phyloP scores from a whole-genome alignment of 2,797 vertebrate species.

The Acanthurus tractus region DNA sequence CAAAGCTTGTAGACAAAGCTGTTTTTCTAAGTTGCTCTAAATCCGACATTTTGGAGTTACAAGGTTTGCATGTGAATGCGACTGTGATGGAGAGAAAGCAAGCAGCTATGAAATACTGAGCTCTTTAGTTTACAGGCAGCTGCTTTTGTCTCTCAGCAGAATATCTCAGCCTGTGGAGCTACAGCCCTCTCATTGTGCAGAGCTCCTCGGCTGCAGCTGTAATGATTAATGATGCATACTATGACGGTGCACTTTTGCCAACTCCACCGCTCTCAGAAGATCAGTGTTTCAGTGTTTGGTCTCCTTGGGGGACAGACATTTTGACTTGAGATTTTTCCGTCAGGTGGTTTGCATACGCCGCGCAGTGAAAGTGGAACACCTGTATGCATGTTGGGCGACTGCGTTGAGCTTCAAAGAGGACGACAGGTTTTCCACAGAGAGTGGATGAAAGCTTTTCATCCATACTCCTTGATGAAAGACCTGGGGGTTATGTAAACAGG shows the following conservation, averaged over 20 bases:
- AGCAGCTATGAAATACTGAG: slow-evolving; percentile 28
- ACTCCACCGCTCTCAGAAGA: slow-evolving; percentile 17
- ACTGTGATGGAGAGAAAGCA: slow-evolving; percentile 21
- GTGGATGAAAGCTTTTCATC: slow-evolving; percentile 75
- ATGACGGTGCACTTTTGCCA: slow-evolving; percentile 33
- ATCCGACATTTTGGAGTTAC: slow-evolving; percentile 44
- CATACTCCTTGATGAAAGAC: slow-evolving; percentile 66
- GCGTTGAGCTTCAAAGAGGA: slow-evolving; percentile 67
- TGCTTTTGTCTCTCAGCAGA: slow-evolving; percentile 47
- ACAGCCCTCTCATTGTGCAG: slow-evolving; percentile 38
- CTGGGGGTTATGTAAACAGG: slow-evolving; percentile 75
- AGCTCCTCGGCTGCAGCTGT: slow-evolving; percentile 51
- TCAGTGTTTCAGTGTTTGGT: slow-evolving; percentile 4
- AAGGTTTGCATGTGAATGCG: slow-evolving; percentile 25
- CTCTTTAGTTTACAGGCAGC: slow-evolving; percentile 30
- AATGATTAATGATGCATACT: slow-evolving; percentile 62
- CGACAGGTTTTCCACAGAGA: slow-evolving; percentile 55
- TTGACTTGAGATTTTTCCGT: slow-evolving; percentile 20
- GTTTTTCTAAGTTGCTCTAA: slow-evolving; percentile 29
- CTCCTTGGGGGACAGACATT: background rate
- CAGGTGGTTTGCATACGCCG: slow-evolving; percentile 33
- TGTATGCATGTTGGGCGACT: slow-evolving; percentile 53
- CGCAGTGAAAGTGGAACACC: slow-evolving; percentile 73
- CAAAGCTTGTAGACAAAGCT: slow-evolving; percentile 21
- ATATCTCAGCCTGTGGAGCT: slow-evolving; percentile 31